Base-by-base conservation (phyloP, 2,888 invertebrate species). In the Drosophila lutescens region DNA sequence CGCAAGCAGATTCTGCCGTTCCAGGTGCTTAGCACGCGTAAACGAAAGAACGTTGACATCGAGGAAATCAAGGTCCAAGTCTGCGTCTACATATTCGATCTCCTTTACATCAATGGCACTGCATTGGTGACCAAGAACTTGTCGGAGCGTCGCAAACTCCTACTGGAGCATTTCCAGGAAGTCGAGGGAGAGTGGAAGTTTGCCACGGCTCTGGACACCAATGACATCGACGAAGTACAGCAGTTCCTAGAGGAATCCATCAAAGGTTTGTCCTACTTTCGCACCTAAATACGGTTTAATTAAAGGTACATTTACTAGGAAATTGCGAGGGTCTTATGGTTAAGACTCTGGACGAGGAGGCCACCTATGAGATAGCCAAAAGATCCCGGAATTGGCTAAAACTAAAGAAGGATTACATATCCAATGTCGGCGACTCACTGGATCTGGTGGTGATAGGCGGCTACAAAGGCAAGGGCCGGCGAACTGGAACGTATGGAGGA, bases 241-340 rank as follows among this genome's bases (percentile, higher is more conserved):
- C 96, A 95, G 81, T 98, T 99, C 92, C 93, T 99, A 59, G 98
- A 99, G 60, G 98, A 98, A 89, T 96, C 99, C 5, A 95, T 99
- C 59, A 97, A 97, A 94, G 96, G 96, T 95, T 20, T 13, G 20
- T 2, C 1, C 2, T 17, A 17, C 7, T 15, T 6, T 12, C 6
- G 9, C 5, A 30, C 10, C 9, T 5, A 15, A 2, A 15, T 1
- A 15, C 1, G 12, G 4, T 32, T 32, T 47, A 15, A 3, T 32
- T 4, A 4, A 7, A 0, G 4, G 23, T 15, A 2, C 9, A 9
- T 41, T 26, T 2, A 7, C 10, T 1, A 90, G 98, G 97, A 58
- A 98, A 98, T 90, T 99, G 99, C 93, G 99, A 99, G 93, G 99
- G 99, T 1, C 93, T 99, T 62, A 99, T 99, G 99, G 97, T 99